These are phyloP conservation scores for Bombus fervidus DNA, from an alignment of 1,140 invertebrate species.

Conservation along the genomic window DNA sequence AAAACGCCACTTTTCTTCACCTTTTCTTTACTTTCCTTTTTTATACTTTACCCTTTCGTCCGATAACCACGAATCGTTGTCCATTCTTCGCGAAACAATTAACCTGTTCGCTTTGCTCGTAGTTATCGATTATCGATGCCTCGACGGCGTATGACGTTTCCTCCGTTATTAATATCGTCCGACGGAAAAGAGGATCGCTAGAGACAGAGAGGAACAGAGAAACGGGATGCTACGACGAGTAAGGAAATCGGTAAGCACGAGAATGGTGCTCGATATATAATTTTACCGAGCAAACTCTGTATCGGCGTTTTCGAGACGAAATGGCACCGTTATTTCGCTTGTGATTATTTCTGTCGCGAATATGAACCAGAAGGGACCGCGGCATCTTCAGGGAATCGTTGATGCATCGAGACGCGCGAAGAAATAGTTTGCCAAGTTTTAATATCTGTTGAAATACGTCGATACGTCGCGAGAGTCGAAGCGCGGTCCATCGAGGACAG, in stretches of 20 bases:
- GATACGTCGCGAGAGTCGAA: not conserved
- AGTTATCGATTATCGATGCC: constrained; percentile 31
- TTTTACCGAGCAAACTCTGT: not conserved
- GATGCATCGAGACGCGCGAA: not conserved
- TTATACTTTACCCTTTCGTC: too few species aligned
- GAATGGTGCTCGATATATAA: not conserved
- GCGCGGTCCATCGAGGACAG: too few species aligned
- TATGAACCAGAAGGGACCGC: not conserved
- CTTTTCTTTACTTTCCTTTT: not conserved
- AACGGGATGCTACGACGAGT: not conserved
- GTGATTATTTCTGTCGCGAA: not conserved
- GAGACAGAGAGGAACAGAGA: not conserved
- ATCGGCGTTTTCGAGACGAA: not conserved
- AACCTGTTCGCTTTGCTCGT: not conserved
- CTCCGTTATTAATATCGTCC: constrained; percentile 15
- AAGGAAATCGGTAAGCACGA: not conserved
- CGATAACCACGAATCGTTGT: not conserved
- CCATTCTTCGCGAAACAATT: not conserved
- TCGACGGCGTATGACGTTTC: not conserved
- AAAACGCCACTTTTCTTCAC: too few species aligned
- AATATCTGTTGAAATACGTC: not conserved
- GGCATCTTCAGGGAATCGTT: not conserved
- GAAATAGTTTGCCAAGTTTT: not conserved
- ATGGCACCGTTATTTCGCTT: not conserved
- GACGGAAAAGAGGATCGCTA: not conserved